Evolutionary conservation across 2,888 invertebrate species (phyloP).

Genomic region (Cataglyphis altisquamis): DNA sequence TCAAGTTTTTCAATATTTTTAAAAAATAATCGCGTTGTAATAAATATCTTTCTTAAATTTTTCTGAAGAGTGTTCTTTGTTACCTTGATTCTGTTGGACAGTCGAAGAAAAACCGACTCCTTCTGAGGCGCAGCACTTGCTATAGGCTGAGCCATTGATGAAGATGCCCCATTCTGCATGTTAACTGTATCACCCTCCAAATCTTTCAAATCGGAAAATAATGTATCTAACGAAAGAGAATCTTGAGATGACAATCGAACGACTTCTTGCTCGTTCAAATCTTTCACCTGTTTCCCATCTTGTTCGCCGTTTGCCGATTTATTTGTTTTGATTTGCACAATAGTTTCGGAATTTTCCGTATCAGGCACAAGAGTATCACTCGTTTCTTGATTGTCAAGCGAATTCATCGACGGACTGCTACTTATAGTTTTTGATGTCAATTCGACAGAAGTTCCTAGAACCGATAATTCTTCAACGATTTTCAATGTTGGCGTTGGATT

Average conservation of each 20-base stretch:
- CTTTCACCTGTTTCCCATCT: constrained; percentile 59
- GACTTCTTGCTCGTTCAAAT: constrained; percentile 75
- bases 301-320: constrained; percentile 61
- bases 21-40: not conserved
- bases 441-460: constrained; percentile 67
- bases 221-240: constrained; percentile 81
- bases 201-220: constrained; percentile 84
- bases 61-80: constrained; percentile 66
- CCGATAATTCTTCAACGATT: constrained; percentile 69
- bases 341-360: constrained; percentile 56
- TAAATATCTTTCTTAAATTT: not conserved
- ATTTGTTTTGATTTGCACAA: constrained; percentile 50
- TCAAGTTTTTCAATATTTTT: not conserved
- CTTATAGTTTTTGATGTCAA: constrained; percentile 59
- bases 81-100: constrained; percentile 98
- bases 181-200: constrained; percentile 79
- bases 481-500: constrained; percentile 69
- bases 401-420: constrained; percentile 33
- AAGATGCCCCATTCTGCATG: constrained; percentile 82
- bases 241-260: constrained; percentile 79
- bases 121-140: constrained; percentile 88
- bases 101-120: constrained; percentile 97
- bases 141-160: constrained; percentile 83
- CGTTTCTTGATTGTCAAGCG: constrained; percentile 57
- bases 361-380: constrained; percentile 16